Conservation (phyloP, 2,797 vertebrate genomes). For the Acipenser oxyrinchus region DNA sequence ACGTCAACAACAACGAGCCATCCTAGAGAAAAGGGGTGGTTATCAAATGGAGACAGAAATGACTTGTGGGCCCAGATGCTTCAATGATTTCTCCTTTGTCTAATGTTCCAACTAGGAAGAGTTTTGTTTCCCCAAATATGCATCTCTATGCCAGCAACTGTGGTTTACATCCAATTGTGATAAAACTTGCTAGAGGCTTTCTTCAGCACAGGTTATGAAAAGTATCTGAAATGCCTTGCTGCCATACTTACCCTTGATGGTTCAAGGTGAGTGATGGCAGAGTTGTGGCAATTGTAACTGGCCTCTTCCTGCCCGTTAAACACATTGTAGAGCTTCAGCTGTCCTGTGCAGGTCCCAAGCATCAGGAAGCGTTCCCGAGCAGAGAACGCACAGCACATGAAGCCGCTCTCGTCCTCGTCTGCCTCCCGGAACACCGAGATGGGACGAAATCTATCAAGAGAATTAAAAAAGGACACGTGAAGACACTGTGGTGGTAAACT, state of each 20-base stretch:
- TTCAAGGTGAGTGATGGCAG: slow-evolving; percentile 93
- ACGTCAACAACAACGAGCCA: slow-evolving; percentile 89
- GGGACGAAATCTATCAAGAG: slow-evolving; percentile 77
- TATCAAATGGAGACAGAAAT: too few relatives aligned
- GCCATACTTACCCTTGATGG: slow-evolving; percentile 79
- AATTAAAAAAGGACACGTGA: too few relatives aligned
- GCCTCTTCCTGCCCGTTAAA: slow-evolving; percentile 97
- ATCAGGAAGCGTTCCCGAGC: slow-evolving; percentile 94
- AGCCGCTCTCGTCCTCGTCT: slow-evolving; percentile 94
- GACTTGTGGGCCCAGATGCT: too few relatives aligned
- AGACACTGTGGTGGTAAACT: too few relatives aligned
- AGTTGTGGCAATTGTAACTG: slow-evolving; percentile 94
- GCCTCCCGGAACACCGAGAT: slow-evolving; percentile 97
- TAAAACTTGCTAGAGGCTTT: too few relatives aligned
- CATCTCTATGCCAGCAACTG: too few relatives aligned
- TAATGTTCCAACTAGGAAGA: too few relatives aligned
- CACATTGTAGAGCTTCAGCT: slow-evolving; percentile 95
- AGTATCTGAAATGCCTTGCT: not conserved
- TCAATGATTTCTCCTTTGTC: too few relatives aligned
- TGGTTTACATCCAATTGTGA: too few relatives aligned
- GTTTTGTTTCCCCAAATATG: too few relatives aligned
- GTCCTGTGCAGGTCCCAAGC: slow-evolving; percentile 92
- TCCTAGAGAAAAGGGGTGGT: slow-evolving; percentile 55
- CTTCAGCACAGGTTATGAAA: too few relatives aligned
- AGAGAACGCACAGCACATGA: slow-evolving; percentile 96